Evolutionary conservation across 1,140 invertebrate genomes (phyloP), one percentile per base, ranked within the genome.

Genomic region (Periplaneta americana): DNA sequence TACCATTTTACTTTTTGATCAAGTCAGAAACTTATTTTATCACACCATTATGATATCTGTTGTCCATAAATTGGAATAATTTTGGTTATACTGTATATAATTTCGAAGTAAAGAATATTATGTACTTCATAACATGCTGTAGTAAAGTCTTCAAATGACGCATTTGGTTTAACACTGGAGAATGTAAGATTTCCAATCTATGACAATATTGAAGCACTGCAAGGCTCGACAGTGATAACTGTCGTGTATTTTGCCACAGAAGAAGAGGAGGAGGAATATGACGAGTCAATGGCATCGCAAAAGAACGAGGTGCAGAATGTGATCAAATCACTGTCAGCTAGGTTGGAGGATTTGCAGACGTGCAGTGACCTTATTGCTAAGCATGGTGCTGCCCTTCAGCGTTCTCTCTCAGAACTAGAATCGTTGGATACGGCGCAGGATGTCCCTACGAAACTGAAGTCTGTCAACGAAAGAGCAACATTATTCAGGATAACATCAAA

Each of bases 401-500:
- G 95, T 78, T 93, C 96, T 0, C 90, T 98, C 1, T 93, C 92
- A 9, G 97, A 98, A 85, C 87, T 99, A 22, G 97, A 98, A 87
- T 89, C 91, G 31, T 86, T 93, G n/a, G 94, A 95, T 57, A 88
- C 88, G 82, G 86, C 88, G 82, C 92, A 93, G 34, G 93, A 95
- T 78, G 87, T 91, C 39, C 86, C 89, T 22, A 82, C 87, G 76
- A 89, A 91, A 88, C 90, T 94, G 10, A 96, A 96, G 88, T 92
- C 95, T 83, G 93, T 98, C 74, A 95, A 94, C 84, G 98, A 99
- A 87, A 90, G 96, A 84, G 96, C 97, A 2, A 98, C 96, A 4
- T 90, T 98, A 9, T 98, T 98, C 88, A 92, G 97, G 80, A 98
- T 99, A 86, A 96, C 98, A 22, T 96, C 97, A 37, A 97, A 95